phyloP scores from a whole-genome alignment of 2,113 vertebrate genomes.

The Aleadryas rufinucha region DNA sequence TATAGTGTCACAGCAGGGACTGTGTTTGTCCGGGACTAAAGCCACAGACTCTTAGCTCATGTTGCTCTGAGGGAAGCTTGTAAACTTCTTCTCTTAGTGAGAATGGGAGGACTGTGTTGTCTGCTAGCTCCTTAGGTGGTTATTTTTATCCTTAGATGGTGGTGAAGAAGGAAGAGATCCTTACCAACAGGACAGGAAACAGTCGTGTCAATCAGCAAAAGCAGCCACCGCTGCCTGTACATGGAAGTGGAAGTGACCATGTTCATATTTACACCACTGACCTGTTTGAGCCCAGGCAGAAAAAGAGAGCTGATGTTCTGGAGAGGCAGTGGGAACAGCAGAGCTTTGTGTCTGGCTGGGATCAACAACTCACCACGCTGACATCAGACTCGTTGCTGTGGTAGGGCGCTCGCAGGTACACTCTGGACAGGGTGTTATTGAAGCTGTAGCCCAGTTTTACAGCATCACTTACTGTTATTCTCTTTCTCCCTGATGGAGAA shows the following conservation, averaged over 20 bases:
- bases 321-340: not conserved
- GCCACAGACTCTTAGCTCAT: not conserved
- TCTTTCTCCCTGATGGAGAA: conserved; percentile 56
- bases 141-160: not conserved
- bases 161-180: not conserved
- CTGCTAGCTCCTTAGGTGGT: not conserved
- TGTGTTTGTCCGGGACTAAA: not conserved
- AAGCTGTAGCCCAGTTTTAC: conserved; percentile 57
- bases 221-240: conserved; percentile 77
- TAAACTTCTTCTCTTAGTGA: not conserved
- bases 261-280: conserved; percentile 79
- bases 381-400: conserved; percentile 32
- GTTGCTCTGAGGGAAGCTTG: not conserved
- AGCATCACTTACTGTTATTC: conserved; percentile 41
- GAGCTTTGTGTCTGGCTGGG: not conserved
- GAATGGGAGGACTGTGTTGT: not conserved
- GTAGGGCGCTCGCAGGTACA: conserved; percentile 49
- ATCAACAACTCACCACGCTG: not conserved
- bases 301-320: not conserved
- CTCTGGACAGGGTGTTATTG: conserved; percentile 33
- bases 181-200: conserved; percentile 74
- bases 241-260: conserved; percentile 77
- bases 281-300: conserved; percentile 58
- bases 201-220: conserved; percentile 68
- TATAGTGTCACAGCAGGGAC: not conserved